Evolutionary conservation across 2,113 vertebrate genomes (phyloP).

Genomic region (Periophthalmodon schlosseri): DNA sequence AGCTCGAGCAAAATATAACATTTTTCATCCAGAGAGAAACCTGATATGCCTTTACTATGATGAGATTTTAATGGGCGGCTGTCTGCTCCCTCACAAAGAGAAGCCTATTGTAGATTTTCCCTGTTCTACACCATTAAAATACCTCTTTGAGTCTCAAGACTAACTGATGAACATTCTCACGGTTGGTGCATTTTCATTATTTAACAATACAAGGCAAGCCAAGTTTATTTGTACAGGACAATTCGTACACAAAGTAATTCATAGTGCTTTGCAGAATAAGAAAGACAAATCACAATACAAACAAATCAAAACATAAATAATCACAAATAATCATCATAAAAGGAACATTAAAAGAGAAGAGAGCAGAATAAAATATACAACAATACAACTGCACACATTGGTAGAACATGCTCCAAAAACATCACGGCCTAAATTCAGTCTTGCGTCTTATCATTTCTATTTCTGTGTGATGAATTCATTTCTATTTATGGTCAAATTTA

Average conservation of each 20-base stretch:
- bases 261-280: no score
- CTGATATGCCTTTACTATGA: slow-evolving; percentile 45
- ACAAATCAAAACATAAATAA: no score
- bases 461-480: not conserved
- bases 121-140: not conserved
- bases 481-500: not conserved
- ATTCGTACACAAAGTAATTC: no score
- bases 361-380: no score
- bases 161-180: not conserved
- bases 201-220: no score
- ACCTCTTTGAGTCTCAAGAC: not conserved
- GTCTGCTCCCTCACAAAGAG: slow-evolving; percentile 29
- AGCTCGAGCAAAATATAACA: slow-evolving; percentile 34
- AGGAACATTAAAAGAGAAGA: no score
- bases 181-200: not conserved
- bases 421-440: no score
- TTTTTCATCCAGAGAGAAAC: slow-evolving; percentile 54
- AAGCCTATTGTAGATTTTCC: slow-evolving; percentile 4
- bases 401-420: not conserved
- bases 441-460: not conserved
- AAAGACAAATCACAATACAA: no score
- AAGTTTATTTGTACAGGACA: no score
- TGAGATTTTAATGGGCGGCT: slow-evolving; percentile 61
- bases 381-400: not conserved
- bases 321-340: no score